Evolutionary conservation across 35 echinoderm and acorn worm species (phyloP).

Genomic region (Lytechinus pictus): DNA sequence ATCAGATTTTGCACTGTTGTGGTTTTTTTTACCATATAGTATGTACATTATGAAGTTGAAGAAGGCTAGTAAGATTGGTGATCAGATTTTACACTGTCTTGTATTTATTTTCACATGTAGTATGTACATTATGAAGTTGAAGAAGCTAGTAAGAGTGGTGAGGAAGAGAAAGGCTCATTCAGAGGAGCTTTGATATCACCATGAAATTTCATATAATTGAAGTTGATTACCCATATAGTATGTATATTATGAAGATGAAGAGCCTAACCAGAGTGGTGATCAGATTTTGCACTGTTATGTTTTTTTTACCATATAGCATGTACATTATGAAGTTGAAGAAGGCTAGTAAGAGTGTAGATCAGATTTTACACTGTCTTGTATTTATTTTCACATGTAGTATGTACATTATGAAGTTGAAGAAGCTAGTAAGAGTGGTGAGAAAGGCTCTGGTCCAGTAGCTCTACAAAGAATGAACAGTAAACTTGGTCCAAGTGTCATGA

Average conservation of each 20-base stretch:
- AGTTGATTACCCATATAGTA: neutral
- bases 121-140: slow-evolving; percentile 58
- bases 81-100: no score
- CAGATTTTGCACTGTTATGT: slow-evolving; percentile 93
- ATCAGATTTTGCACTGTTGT: no score
- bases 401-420: slow-evolving; percentile 79
- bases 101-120: no score
- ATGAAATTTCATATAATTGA: no score
- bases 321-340: slow-evolving; percentile 92
- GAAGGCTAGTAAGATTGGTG: no score
- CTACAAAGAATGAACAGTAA: slow-evolving; percentile 72
- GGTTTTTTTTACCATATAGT: slow-evolving; percentile 68
- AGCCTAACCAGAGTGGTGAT: slow-evolving; percentile 9
- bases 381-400: slow-evolving; percentile 86
- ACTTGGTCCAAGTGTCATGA: slow-evolving; percentile 62
- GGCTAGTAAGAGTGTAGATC: slow-evolving; percentile 60
- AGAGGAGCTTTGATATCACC: no score
- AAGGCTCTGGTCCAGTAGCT: slow-evolving; percentile 52
- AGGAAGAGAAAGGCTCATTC: slow-evolving; percentile 45
- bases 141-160: neutral
- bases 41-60: slow-evolving; percentile 48
- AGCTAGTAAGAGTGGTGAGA: neutral
- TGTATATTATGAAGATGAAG: neutral
- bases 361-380: slow-evolving; percentile 48
- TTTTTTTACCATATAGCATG: slow-evolving; percentile 86